These are phyloP conservation scores for Alces alces DNA, from an alignment of 2,113 vertebrate species.

Conservation along the genomic window DNA sequence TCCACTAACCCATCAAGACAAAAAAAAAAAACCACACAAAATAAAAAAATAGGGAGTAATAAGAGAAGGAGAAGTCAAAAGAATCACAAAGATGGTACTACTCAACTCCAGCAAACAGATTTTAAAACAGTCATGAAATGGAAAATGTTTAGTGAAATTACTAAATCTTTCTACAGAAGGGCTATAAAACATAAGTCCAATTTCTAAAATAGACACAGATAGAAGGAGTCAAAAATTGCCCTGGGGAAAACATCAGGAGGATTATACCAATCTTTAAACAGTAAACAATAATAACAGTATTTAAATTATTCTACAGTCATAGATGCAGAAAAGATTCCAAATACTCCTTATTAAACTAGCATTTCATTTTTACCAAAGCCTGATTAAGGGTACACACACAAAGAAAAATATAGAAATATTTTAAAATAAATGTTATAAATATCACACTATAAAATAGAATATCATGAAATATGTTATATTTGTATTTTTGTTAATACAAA, in stretches of 20 bases:
- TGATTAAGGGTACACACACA: background rate
- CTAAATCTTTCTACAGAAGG: background rate
- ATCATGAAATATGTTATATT: background rate
- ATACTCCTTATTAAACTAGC: background rate
- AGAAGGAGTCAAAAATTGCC: background rate
- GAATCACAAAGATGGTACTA: background rate
- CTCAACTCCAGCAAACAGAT: background rate
- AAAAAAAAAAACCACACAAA: background rate
- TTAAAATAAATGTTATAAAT: background rate
- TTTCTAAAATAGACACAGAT: background rate
- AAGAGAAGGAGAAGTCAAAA: background rate
- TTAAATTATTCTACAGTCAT: background rate
- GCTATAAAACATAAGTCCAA: background rate
- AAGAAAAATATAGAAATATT: background rate
- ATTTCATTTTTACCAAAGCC: background rate
- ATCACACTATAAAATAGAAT: background rate
- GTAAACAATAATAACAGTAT: background rate
- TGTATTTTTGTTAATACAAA: background rate
- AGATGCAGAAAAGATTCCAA: background rate
- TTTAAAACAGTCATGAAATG: background rate
- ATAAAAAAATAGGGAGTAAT: background rate
- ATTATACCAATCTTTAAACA: background rate
- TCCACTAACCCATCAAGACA: background rate
- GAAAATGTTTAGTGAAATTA: background rate
- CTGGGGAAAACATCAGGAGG: background rate